These are phyloP conservation scores for Machaerirhynchus nigripectus DNA, from an alignment of 2,113 vertebrate genomes.

Conservation along the genomic window DNA sequence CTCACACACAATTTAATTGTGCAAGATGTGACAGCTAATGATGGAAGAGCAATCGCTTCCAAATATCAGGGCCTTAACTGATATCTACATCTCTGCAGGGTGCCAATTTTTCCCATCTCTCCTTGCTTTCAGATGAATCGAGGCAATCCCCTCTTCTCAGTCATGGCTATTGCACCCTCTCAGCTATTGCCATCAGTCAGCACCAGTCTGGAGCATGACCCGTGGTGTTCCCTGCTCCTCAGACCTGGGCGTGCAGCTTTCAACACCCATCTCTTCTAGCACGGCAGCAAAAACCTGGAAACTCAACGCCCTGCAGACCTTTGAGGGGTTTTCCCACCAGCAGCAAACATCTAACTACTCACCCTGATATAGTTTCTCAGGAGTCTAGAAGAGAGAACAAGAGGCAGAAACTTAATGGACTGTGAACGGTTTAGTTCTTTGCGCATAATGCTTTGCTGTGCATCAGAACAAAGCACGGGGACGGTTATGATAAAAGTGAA, in stretches of 20 bases:
- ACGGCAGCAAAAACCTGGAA: not conserved
- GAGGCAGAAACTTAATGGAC: not conserved
- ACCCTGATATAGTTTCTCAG: not conserved
- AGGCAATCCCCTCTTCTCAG: not conserved
- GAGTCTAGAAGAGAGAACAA: not conserved
- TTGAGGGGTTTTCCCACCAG: not conserved
- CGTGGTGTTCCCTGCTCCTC: not conserved
- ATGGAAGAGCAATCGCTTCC: not conserved
- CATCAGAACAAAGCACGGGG: not conserved
- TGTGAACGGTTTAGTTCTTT: not conserved
- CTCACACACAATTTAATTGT: not conserved
- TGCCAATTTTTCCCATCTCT: not conserved
- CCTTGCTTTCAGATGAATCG: not conserved
- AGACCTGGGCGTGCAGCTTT: not conserved
- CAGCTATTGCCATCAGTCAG: not conserved
- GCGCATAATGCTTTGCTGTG: not conserved
- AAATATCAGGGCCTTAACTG: not conserved
- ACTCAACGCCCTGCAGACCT: not conserved
- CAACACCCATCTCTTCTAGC: not conserved
- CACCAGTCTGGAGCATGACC: not conserved
- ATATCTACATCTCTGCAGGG: not conserved
- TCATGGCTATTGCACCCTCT: not conserved
- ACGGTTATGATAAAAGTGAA: not conserved
- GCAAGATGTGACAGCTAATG: not conserved
- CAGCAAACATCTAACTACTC: not conserved